Evolutionary conservation across 92 coral and sea anemone species (phyloP).

Genomic region (Epizoanthus stellaris): DNA sequence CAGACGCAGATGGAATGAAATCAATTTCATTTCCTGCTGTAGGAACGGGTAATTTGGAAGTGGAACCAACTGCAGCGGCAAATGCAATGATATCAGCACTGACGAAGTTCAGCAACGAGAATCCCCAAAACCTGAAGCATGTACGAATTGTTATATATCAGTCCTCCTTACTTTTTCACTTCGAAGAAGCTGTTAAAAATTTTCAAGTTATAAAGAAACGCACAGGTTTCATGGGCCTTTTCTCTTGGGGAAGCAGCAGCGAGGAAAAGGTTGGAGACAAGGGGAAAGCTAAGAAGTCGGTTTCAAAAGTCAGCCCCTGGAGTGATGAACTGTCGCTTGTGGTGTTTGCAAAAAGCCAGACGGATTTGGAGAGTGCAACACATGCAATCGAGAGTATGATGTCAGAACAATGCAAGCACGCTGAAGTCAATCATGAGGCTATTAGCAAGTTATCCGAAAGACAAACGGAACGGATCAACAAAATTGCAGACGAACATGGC

Average conservation of each 20-base stretch:
- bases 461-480: conserved; percentile 32
- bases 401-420: conserved; percentile 49
- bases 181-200: conserved; percentile 18
- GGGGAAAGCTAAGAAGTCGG: neutral
- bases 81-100: conserved; percentile 62
- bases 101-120: conserved; percentile 51
- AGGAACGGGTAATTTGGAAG: conserved; percentile 61
- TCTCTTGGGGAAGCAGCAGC: neutral
- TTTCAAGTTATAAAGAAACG: conserved; percentile 20
- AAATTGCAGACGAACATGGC: conserved; percentile 15
- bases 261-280: neutral
- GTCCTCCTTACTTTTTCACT: neutral
- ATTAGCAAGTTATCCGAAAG: conserved; percentile 61
- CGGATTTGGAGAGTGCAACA: conserved; percentile 42
- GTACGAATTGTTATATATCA: conserved; percentile 76
- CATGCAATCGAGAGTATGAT: conserved; percentile 44
- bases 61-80: conserved; percentile 51
- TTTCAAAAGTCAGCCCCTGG: neutral
- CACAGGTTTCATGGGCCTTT: neutral
- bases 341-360: conserved; percentile 43
- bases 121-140: conserved; percentile 37
- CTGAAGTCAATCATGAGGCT: conserved; percentile 46
- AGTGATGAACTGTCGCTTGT: conserved; percentile 3
- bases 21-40: conserved; percentile 81
- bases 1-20: conserved; percentile 39